Conservation (phyloP, 2,888 invertebrate species). For the Acanthosepion lycidas region DNA sequence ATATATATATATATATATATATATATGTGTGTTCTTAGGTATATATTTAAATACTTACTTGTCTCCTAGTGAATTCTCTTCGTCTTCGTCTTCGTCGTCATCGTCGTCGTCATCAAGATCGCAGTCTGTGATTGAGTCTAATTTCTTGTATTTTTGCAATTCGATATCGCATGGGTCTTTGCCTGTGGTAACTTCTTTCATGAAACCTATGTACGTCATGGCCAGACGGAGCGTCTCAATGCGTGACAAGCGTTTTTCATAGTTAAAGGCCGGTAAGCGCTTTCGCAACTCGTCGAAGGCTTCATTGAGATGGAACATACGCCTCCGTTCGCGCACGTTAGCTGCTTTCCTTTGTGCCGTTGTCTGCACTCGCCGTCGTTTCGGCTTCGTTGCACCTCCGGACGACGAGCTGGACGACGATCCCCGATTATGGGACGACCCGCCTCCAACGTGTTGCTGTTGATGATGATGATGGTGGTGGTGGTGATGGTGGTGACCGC, state of each 20-base stretch:
- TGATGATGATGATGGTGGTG: background rate
- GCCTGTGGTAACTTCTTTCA: constrained; percentile 84
- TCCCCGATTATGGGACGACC: background rate
- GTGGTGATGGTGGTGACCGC: background rate
- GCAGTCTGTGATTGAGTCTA: too few relatives aligned
- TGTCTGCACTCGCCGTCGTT: constrained; percentile 67
- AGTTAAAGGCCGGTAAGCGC: constrained; percentile 92
- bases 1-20: background rate
- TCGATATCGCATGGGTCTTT: constrained; percentile 58
- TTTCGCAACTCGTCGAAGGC: constrained; percentile 93
- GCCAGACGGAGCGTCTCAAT: constrained; percentile 95
- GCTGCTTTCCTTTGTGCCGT: constrained; percentile 69
- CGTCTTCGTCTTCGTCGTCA: constrained; percentile 24
- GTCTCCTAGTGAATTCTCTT: background rate
- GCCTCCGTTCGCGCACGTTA: constrained; percentile 82
- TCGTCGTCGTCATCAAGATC: background rate
- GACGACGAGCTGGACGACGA: background rate
- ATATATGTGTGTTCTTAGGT: background rate
- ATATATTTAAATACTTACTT: background rate
- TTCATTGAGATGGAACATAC: constrained; percentile 97
- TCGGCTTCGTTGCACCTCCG: constrained; percentile 50
- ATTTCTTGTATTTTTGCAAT: constrained; percentile 39
- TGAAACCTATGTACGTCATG: constrained; percentile 96
- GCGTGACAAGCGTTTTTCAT: constrained; percentile 94
- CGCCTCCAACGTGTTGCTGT: background rate